A percentile compares a stretch with the other conserved stretches of the same genome.
Evolutionary conservation across 1,140 invertebrate genomes (phyloP).

Genomic region (Drosophila kikkawai): DNA sequence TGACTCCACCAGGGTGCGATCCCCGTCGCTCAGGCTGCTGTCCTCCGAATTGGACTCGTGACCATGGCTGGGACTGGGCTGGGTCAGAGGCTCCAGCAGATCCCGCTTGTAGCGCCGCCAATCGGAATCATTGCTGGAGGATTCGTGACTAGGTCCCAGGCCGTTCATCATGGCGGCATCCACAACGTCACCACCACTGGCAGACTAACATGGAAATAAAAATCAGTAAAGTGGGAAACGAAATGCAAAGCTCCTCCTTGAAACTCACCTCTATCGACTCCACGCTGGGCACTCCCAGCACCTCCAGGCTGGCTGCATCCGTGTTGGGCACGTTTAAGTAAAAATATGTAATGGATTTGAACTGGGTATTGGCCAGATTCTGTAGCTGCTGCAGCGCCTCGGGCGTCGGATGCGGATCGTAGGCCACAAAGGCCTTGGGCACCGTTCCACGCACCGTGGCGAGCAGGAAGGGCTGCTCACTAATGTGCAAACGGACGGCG

Average conservation of each 20-base stretch:
- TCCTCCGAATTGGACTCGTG: constrained; percentile 91
- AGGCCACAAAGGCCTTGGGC: constrained; percentile 72
- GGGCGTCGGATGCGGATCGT: constrained; percentile 63
- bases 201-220: neutral
- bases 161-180: constrained; percentile 82
- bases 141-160: constrained; percentile 2
- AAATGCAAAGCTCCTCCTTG: neutral
- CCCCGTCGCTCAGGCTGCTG: constrained; percentile 91
- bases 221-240: too few relatives aligned
- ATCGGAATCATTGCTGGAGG: constrained; percentile 53
- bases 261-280: constrained; percentile 64
- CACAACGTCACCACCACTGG: constrained; percentile 69
- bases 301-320: constrained; percentile 86
- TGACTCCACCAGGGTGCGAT: constrained; percentile 88
- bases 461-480: constrained; percentile 69
- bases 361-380: constrained; percentile 67
- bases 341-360: constrained; percentile 87
- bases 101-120: constrained; percentile 69
- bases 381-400: constrained; percentile 71
- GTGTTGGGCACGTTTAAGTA: constrained; percentile 87
- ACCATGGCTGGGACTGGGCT: constrained; percentile 63
- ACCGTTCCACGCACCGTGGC: constrained; percentile 79
- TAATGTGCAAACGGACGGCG: constrained; percentile 76
- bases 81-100: constrained; percentile 46
- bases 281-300: constrained; percentile 86